These are phyloP conservation scores for Diorhabda sublineata DNA, from an alignment of 1,140 invertebrate species.

Conservation along the genomic window DNA sequence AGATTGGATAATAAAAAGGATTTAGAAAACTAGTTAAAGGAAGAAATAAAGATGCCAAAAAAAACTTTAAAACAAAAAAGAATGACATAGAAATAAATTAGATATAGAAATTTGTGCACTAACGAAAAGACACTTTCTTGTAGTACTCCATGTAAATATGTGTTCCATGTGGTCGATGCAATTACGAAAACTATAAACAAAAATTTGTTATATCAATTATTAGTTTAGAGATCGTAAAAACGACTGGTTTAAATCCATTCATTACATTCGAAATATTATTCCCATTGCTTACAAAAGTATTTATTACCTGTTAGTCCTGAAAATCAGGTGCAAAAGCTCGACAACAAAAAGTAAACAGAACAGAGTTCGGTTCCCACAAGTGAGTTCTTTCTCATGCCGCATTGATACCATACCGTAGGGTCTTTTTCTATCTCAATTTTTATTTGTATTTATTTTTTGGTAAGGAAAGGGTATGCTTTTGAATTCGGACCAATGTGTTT, in stretches of 20 bases:
- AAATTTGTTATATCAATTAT: too few relatives aligned
- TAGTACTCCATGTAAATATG: too few relatives aligned
- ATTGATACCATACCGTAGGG: not conserved
- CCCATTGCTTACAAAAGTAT: slow-evolving; percentile 2
- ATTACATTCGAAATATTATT: slow-evolving; percentile 1
- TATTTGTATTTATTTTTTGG: not conserved
- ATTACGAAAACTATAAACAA: too few relatives aligned
- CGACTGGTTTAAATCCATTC: not conserved
- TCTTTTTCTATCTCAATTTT: not conserved
- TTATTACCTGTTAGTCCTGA: not conserved
- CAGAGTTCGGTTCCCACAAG: not conserved
- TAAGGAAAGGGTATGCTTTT: not conserved
- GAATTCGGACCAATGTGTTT: not conserved
- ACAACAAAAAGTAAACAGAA: not conserved
- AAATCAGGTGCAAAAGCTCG: not conserved
- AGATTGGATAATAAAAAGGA: too few relatives aligned
- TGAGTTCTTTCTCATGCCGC: not conserved
- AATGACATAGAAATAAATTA: too few relatives aligned
- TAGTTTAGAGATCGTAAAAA: too few relatives aligned
- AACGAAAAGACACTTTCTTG: too few relatives aligned
- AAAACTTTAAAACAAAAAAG: too few relatives aligned
- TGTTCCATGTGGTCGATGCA: too few relatives aligned
- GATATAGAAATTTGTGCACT: too few relatives aligned
- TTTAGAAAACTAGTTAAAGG: too few relatives aligned
- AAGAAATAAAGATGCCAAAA: too few relatives aligned